phyloP scores from a whole-genome alignment of 2,113 vertebrate species.

The Paratilapia polleni region DNA sequence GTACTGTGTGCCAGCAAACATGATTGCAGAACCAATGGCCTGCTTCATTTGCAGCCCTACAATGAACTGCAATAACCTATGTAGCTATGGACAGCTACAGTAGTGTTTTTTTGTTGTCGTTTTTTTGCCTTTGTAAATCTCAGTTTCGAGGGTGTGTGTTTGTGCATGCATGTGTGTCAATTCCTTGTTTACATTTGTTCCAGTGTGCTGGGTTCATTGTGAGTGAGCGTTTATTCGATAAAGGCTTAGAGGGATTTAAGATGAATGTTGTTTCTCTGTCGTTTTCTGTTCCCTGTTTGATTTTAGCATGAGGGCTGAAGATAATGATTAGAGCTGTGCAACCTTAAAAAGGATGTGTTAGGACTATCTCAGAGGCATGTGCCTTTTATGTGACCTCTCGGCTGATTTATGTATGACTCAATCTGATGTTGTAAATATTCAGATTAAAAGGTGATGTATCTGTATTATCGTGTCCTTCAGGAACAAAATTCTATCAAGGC shows the following conservation, averaged over 20 bases:
- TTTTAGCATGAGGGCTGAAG: constrained; percentile 24
- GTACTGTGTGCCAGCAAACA: neutral
- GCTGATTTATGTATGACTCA: constrained; percentile 30
- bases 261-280: constrained; percentile 54
- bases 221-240: constrained; percentile 58
- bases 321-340: constrained; percentile 23
- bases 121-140: neutral
- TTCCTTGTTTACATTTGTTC: constrained; percentile 56
- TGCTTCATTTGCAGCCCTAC: neutral
- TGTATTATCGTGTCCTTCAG: constrained; percentile 18
- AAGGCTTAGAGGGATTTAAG: constrained; percentile 67
- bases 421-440: constrained; percentile 19
- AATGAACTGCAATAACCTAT: neutral
- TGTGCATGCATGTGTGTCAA: neutral
- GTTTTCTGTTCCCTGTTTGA: constrained; percentile 47
- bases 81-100: neutral
- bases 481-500: neutral
- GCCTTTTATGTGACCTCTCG: constrained; percentile 40
- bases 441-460: constrained; percentile 20
- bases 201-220: constrained; percentile 35
- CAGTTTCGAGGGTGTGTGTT: neutral
- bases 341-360: constrained; percentile 7
- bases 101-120: neutral
- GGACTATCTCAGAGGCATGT: neutral
- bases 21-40: neutral